Evolutionary conservation across 1,140 invertebrate species (phyloP).

Genomic region (Tetramorium parvispinum): DNA sequence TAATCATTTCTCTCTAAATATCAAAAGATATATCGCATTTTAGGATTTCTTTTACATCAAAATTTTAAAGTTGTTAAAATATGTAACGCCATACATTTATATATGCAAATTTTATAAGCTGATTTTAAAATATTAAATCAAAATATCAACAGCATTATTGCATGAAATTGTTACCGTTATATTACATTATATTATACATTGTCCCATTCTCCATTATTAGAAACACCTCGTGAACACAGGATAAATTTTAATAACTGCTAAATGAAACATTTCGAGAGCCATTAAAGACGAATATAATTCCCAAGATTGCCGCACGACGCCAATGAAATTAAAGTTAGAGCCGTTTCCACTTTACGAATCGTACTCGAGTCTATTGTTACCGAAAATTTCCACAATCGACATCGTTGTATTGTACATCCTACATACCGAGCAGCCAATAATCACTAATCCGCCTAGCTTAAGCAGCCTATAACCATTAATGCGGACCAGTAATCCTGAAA

Average conservation of each 20-base stretch:
- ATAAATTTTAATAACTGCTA: conserved; percentile 21
- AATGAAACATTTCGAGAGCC: conserved; percentile 33
- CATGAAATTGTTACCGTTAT: not conserved
- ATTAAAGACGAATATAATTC: conserved; percentile 24
- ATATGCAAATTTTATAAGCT: not conserved
- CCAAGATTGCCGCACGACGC: not conserved
- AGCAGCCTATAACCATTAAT: conserved; percentile 46
- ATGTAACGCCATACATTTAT: not conserved
- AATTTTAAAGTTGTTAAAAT: not conserved
- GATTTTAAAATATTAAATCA: not conserved
- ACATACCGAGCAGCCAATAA: conserved; percentile 33
- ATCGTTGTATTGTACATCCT: not conserved
- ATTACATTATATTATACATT: not conserved
- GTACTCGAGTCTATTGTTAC: conserved; percentile 27
- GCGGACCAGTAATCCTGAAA: conserved; percentile 38
- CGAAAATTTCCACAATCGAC: conserved; percentile 37
- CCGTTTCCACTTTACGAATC: conserved; percentile 21
- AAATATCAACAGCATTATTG: not conserved
- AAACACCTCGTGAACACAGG: not conserved
- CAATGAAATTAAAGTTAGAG: conserved; percentile 30
- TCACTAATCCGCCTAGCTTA: conserved; percentile 39
- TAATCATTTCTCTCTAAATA: too few species aligned
- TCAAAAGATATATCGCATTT: not conserved
- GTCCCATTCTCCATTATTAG: not conserved
- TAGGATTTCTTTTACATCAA: not conserved